Evolutionary conservation across 2,888 invertebrate genomes (phyloP), one percentile per base, ranked within the genome.

Genomic region (Rhogogaster chlorosoma): DNA sequence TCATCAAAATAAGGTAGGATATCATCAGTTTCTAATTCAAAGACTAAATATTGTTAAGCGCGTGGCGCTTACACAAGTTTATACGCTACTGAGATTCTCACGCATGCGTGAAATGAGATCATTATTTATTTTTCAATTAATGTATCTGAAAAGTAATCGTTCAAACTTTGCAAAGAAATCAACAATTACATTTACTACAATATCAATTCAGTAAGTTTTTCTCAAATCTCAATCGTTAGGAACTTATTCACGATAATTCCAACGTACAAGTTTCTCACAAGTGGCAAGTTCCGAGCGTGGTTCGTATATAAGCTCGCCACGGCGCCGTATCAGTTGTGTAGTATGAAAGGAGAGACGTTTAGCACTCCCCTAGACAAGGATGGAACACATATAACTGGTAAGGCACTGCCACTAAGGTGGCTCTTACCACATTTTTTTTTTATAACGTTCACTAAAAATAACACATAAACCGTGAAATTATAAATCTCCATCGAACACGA

Each of bases 281-380:
- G 90, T 84, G 86, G 84, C 86, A 15, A 83, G 2, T 38, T 0
- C 4, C 0, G 0, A 0, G 0, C 2, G 10, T 36, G 29, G 18
- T 89, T 87, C 2, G 18, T 93, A 93, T 93, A 93, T 93, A 93
- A 92, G 85, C 42, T 6, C 6, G 15, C 3, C 0, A 29, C 12
- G 10, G n/a, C 6, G n/a, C 0, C 0, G 0, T 0, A 0, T 0
- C 0, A 0, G 0, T 18, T 86, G 98, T 98, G 98, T 98, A 96
- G 97, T 98, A 98, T 97, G 97, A 98, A 98, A 98, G 98, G 98
- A 98, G 98, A 98, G 98, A 97, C 95, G 96, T 97, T 97, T 97
- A 97, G 97, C 97, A 97, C 97, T 97, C 97, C 97, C 97, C 98
- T 98, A 96, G 98, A 98, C 97, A 98, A 98, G 97, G 97, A 97